Evolutionary conservation across 2,888 invertebrate genomes (phyloP).

Genomic region (Homarus gammarus): DNA sequence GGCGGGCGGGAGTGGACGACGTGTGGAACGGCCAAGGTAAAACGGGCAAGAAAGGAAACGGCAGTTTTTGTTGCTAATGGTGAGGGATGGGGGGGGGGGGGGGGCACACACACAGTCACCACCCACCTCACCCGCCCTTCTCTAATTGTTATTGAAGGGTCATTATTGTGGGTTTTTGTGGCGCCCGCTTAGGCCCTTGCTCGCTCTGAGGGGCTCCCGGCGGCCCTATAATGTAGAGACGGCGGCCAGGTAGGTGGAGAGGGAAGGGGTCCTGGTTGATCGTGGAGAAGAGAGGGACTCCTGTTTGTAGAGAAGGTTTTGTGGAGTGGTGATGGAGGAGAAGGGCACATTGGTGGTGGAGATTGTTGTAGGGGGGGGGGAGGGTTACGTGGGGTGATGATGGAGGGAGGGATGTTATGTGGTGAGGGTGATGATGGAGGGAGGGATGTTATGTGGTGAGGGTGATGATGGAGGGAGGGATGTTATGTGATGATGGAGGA

Average conservation of each 20-base stretch:
- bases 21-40: background rate
- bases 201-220: background rate
- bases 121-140: background rate
- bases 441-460: too few relatives aligned
- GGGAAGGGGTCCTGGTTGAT: background rate
- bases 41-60: background rate
- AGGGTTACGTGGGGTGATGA: too few relatives aligned
- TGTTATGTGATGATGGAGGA: too few relatives aligned
- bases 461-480: too few relatives aligned
- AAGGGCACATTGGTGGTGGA: too few relatives aligned
- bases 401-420: too few relatives aligned
- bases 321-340: too few relatives aligned
- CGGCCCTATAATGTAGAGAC: background rate
- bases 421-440: too few relatives aligned
- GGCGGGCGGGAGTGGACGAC: too few relatives aligned
- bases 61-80: background rate
- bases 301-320: too few relatives aligned
- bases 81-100: background rate
- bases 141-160: constrained; percentile 6
- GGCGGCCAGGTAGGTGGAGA: background rate
- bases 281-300: too few relatives aligned
- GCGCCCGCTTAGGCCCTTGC: background rate
- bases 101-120: background rate
- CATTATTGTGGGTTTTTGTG: background rate
- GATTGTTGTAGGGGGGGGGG: too few relatives aligned